Evolutionary conservation across 2,797 vertebrate species (phyloP).

Genomic region (Sandelia bainsii): DNA sequence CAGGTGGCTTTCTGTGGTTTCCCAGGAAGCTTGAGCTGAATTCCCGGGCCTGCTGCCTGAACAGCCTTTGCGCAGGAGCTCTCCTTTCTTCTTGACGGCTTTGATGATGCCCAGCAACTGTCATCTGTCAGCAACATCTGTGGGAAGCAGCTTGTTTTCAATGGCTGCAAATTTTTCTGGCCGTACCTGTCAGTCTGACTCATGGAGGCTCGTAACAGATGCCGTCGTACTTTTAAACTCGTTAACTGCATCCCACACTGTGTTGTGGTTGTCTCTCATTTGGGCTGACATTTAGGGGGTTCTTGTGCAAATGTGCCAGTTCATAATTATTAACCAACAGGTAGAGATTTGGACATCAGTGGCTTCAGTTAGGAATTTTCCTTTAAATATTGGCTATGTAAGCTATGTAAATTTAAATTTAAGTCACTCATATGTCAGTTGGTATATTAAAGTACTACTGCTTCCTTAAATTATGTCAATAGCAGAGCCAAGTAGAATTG

Average conservation of each 20-base stretch:
- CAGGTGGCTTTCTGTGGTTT: constrained; percentile 57
- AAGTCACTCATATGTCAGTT: constrained; percentile 27
- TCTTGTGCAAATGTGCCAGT: constrained; percentile 31
- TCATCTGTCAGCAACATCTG: constrained; percentile 84
- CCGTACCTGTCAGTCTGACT: constrained; percentile 74
- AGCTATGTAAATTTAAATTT: constrained; percentile 28
- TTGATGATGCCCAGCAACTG: constrained; percentile 77
- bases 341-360: constrained; percentile 19
- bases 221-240: constrained; percentile 69
- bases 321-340: constrained; percentile 12
- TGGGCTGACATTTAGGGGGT: constrained; percentile 47
- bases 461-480: constrained; percentile 33
- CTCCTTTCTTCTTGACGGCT: constrained; percentile 56
- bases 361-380: constrained; percentile 15
- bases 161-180: constrained; percentile 65
- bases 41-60: constrained; percentile 54
- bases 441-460: constrained; percentile 25
- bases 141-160: constrained; percentile 79
- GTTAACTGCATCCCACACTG: constrained; percentile 66
- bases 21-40: constrained; percentile 35
- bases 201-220: constrained; percentile 66
- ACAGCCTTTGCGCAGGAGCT: constrained; percentile 50
- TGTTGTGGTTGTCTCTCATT: constrained; percentile 61
- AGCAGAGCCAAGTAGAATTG: constrained; percentile 25
- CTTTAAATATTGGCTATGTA: too few relatives aligned